A percentile compares a stretch with the other conserved stretches of the same genome.
These are phyloP conservation scores for Otolemur crassicaudatus DNA, from an alignment of 2,797 vertebrate species.

Conservation along the genomic window DNA sequence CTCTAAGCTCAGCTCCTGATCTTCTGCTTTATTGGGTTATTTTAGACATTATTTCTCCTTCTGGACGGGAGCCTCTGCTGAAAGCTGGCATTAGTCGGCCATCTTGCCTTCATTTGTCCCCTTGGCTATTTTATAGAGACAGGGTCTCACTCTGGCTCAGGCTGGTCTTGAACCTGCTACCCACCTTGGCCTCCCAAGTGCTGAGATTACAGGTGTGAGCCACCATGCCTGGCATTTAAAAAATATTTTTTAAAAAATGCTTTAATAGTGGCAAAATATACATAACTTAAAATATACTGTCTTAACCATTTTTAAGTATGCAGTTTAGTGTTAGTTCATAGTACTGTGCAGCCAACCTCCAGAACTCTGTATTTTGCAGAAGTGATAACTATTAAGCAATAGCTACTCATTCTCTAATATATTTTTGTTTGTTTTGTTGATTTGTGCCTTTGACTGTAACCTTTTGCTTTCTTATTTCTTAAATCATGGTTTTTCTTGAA, in stretches of 20 bases:
- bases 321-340: neutral
- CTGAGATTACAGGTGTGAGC: too few relatives aligned
- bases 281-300: neutral
- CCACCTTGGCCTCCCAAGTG: too few relatives aligned
- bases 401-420: neutral
- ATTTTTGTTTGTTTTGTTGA: neutral
- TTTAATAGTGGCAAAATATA: neutral
- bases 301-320: neutral
- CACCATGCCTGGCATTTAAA: neutral
- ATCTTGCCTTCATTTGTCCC: too few relatives aligned
- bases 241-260: neutral
- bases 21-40: too few relatives aligned
- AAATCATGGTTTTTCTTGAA: constrained; percentile 12
- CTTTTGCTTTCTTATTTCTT: constrained; percentile 14
- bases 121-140: too few relatives aligned
- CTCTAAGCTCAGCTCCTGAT: too few relatives aligned
- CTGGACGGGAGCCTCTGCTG: too few relatives aligned
- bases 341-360: neutral
- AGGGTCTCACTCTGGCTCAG: too few relatives aligned
- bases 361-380: neutral
- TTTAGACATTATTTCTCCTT: too few relatives aligned
- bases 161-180: too few relatives aligned
- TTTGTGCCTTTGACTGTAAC: neutral
- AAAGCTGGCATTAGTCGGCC: too few relatives aligned
- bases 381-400: neutral